A percentile compares a stretch with the other conserved stretches of the same genome.
These are phyloP conservation scores for Coecobrya sp. DNA, from an alignment of 2,888 invertebrate species.

Conservation along the genomic window DNA sequence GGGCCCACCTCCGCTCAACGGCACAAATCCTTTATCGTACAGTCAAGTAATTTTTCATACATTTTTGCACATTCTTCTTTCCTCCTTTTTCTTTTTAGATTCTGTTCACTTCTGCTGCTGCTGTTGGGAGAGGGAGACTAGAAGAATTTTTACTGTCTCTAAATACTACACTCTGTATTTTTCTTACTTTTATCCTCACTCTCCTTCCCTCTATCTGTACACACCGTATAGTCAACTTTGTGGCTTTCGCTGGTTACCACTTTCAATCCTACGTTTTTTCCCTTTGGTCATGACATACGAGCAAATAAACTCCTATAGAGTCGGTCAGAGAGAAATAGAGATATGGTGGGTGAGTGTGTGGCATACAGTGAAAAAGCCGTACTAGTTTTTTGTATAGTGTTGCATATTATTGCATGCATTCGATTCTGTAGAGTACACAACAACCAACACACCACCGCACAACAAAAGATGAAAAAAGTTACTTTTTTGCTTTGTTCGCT, in stretches of 20 bases:
- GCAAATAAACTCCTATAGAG: constrained; percentile 55
- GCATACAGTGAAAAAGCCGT: constrained; percentile 8
- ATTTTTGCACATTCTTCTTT: not conserved
- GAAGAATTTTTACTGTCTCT: constrained; percentile 13
- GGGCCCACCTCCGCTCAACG: not conserved
- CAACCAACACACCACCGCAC: constrained; percentile 41
- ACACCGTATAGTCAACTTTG: constrained; percentile 29
- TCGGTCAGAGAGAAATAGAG: constrained; percentile 8
- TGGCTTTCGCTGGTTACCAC: constrained; percentile 52
- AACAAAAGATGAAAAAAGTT: constrained; percentile 59
- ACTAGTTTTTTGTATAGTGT: not conserved
- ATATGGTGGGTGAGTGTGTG: not conserved
- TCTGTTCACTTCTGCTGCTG: not conserved
- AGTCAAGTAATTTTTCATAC: not conserved
- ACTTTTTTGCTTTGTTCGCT: constrained; percentile 59
- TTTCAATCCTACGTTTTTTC: constrained; percentile 45
- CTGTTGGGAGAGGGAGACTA: not conserved
- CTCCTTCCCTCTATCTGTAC: not conserved
- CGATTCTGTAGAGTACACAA: constrained; percentile 49
- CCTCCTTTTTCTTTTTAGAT: not conserved
- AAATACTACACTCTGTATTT: constrained; percentile 15
- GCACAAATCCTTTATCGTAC: not conserved
- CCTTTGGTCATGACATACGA: constrained; percentile 29
- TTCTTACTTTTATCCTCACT: constrained; percentile 21
- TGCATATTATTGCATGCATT: constrained; percentile 65